Conservation (phyloP, 2,797 vertebrate species). For the Poecilia gillii region DNA sequence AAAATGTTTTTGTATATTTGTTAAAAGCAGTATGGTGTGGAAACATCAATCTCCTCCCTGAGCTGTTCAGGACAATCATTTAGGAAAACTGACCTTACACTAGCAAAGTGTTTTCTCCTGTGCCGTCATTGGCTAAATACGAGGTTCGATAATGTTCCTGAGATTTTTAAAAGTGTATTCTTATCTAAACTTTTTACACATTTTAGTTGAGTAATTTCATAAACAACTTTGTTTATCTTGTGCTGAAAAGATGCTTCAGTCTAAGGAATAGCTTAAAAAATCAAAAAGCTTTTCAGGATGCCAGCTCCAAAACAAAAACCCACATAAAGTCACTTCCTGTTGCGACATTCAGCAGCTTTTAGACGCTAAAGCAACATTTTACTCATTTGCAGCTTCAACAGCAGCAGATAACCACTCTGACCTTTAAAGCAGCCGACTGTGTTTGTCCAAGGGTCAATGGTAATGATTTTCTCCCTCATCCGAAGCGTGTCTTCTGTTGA, state of each 20-base stretch:
- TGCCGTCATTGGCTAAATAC: not conserved
- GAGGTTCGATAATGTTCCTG: not conserved
- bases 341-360: not conserved
- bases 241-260: not conserved
- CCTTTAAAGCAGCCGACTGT: constrained; percentile 12
- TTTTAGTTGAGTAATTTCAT: not conserved
- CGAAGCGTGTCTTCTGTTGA: constrained; percentile 9
- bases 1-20: too few species aligned
- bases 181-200: not conserved
- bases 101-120: not conserved
- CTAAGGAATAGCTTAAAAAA: not conserved
- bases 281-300: not conserved
- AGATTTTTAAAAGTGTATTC: not conserved
- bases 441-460: constrained; percentile 5
- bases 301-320: not conserved
- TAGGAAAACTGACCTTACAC: not conserved
- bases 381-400: constrained; percentile 3
- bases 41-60: too few species aligned
- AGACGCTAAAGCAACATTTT: not conserved
- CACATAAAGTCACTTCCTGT: not conserved
- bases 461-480: constrained; percentile 22
- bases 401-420: constrained; percentile 3
- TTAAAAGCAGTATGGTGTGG: too few species aligned
- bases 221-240: not conserved
- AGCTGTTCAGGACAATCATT: not conserved